phyloP scores from a whole-genome alignment of 2,888 invertebrate genomes.

The Trichopria drosophilae region DNA sequence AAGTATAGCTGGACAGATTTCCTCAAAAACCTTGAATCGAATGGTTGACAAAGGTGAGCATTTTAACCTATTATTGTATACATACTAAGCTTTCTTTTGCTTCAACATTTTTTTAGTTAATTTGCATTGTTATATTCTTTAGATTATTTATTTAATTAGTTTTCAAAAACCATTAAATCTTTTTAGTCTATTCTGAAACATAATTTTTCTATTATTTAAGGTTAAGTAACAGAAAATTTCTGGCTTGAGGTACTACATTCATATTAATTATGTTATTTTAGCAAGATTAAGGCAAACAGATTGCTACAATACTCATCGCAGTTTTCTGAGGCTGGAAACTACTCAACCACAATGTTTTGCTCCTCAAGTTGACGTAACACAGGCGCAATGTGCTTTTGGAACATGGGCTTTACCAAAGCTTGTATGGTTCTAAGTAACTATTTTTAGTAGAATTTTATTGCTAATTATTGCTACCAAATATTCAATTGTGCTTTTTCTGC shows the following conservation, averaged over 20 bases:
- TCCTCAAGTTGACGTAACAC: slow-evolving; percentile 56
- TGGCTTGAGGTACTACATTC: too few relatives aligned
- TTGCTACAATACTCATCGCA: slow-evolving; percentile 48
- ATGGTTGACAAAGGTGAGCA: slow-evolving; percentile 48
- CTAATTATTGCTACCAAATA: too few relatives aligned
- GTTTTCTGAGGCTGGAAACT: slow-evolving; percentile 51
- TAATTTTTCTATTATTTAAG: too few relatives aligned
- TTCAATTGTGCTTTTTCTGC: too few relatives aligned
- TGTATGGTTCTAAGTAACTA: slow-evolving; percentile 30
- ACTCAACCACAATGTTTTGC: slow-evolving; percentile 57
- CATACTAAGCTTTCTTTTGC: too few relatives aligned
- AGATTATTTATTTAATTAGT: too few relatives aligned
- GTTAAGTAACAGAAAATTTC: too few relatives aligned
- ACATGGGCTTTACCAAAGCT: slow-evolving; percentile 55
- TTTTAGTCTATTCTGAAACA: too few relatives aligned
- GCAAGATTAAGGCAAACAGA: slow-evolving; percentile 44
- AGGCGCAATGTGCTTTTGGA: slow-evolving; percentile 57
- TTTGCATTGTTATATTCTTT: too few relatives aligned
- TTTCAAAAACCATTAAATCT: too few relatives aligned
- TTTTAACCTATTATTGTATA: background rate
- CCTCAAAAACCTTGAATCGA: slow-evolving; percentile 53
- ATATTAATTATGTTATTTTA: slow-evolving; percentile 39
- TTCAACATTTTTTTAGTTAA: too few relatives aligned
- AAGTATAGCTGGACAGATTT: slow-evolving; percentile 21
- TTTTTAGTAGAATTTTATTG: too few relatives aligned